Base-by-base conservation (phyloP, 2,113 vertebrate genomes). In the Notothenia rossii region DNA sequence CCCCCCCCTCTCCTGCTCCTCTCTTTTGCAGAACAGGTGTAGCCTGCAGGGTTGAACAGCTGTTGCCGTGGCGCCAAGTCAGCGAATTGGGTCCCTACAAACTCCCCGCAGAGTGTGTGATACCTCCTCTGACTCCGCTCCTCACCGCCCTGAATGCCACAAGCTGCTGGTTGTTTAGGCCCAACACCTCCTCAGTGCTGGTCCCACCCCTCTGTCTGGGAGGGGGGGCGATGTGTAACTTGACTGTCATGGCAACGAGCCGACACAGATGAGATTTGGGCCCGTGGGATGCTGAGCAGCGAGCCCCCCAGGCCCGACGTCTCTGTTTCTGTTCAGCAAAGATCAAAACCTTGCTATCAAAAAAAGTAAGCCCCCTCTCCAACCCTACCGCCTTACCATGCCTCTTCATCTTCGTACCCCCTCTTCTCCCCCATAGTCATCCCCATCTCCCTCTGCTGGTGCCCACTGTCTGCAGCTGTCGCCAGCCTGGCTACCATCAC, bases 381-480 rank as follows among this genome's bases (percentile, higher is more conserved):
- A 61, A 65, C 78, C 61, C 51, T 14, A 9, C 33, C 6, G 18
- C 17, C 40, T 56, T 43, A 65, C 45, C 40, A 72, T 67, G 68
- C 45, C 49, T 75, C 79, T 78, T 61, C 83, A 82, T 89, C 69
- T 56, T 53, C 9, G 13, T 72, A 82, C 66, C 45, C 68, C 55
- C 63, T 29, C 33, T 25, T 45, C 20, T 11, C 59, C 87, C 64
- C 64, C 63, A 77, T 77, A 61, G 13, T 53, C 72, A 67, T 58
- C 76, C 64, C 51, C 51, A 50, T 77, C 77, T 82, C 55, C 69
- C 70, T 40, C 58, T 33, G 17, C 75, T 29, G 72, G 62, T 63
- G 65, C 66, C 84, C 72, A 71, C 71, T 62, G 83, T 56, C 61
- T 18, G 88, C 88, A 91, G 88, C 91, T 91, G 91, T 88, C 69